Evolutionary conservation across 2,888 invertebrate species (phyloP).

Genomic region (Bhutanitis thaidina): DNA sequence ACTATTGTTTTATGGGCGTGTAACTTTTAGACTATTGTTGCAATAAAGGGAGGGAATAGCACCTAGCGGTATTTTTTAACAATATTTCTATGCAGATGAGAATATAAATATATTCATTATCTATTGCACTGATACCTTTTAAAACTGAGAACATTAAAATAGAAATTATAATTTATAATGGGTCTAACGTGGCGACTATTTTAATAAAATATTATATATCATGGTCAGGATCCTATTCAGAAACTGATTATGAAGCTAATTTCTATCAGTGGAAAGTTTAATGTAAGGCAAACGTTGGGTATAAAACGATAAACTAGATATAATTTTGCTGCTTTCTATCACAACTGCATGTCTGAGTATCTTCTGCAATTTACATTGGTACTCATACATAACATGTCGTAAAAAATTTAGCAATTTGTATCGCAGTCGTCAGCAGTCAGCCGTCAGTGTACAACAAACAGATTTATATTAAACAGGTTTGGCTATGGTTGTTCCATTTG

Average conservation of each 20-base stretch:
- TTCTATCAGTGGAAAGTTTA: no score
- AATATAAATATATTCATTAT: neutral
- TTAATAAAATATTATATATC: no score
- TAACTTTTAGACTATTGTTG: constrained; percentile 45
- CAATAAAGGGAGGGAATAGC: constrained; percentile 34
- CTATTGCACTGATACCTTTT: no score
- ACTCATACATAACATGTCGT: neutral
- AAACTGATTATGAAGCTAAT: no score
- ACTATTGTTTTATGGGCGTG: constrained; percentile 62
- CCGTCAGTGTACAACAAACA: neutral
- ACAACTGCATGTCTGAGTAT: neutral
- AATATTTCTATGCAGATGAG: neutral
- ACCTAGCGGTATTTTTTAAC: constrained; percentile 26
- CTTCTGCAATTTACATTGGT: neutral
- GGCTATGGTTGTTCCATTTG: neutral
- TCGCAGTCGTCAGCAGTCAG: neutral
- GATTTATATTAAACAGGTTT: constrained; percentile 2
- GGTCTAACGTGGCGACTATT: no score
- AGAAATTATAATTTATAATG: no score
- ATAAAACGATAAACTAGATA: no score
- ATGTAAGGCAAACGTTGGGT: no score
- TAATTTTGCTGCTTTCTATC: neutral
- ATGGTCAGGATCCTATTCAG: no score
- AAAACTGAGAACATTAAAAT: no score
- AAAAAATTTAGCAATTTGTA: neutral